phyloP scores from a whole-genome alignment of 1,140 invertebrate species.

The Hycleus phaleratus region DNA sequence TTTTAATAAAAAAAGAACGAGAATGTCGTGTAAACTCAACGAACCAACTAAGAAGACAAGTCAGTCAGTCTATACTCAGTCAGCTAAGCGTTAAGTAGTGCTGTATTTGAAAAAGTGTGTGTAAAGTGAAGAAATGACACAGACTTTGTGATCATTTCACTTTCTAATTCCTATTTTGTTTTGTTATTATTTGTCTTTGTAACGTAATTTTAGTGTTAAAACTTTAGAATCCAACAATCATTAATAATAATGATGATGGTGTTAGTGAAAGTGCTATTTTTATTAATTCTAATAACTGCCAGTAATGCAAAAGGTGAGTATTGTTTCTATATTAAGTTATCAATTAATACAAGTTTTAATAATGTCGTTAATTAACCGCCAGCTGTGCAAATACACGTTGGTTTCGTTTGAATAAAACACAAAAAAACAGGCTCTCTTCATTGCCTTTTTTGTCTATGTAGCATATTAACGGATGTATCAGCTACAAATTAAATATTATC shows the following conservation, averaged over 20 bases:
- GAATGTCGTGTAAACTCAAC: neutral
- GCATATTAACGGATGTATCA: too few relatives aligned
- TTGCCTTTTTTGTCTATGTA: too few relatives aligned
- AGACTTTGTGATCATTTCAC: constrained; percentile 13
- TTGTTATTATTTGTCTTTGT: too few relatives aligned
- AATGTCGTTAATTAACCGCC: too few relatives aligned
- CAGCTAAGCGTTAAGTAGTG: constrained; percentile 8
- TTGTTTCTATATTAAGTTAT: neutral
- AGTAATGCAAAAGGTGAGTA: constrained; percentile 9
- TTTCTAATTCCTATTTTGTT: neutral
- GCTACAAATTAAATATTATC: too few relatives aligned
- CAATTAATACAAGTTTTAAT: neutral
- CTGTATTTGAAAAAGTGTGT: neutral
- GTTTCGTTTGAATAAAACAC: too few relatives aligned
- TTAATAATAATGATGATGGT: neutral
- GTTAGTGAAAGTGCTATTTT: constrained; percentile 13
- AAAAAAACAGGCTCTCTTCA: too few relatives aligned
- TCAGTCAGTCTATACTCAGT: constrained; percentile 6
- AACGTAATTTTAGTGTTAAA: too few relatives aligned
- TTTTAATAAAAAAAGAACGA: too few relatives aligned
- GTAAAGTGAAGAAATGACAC: constrained; percentile 7
- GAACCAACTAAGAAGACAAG: constrained; percentile 5
- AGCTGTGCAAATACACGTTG: too few relatives aligned
- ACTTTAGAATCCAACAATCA: too few relatives aligned
- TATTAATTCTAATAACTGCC: neutral